Evolutionary conservation across 2,113 vertebrate species (phyloP), one percentile per base, ranked within the genome.

Genomic region (Struthidea cinerea): DNA sequence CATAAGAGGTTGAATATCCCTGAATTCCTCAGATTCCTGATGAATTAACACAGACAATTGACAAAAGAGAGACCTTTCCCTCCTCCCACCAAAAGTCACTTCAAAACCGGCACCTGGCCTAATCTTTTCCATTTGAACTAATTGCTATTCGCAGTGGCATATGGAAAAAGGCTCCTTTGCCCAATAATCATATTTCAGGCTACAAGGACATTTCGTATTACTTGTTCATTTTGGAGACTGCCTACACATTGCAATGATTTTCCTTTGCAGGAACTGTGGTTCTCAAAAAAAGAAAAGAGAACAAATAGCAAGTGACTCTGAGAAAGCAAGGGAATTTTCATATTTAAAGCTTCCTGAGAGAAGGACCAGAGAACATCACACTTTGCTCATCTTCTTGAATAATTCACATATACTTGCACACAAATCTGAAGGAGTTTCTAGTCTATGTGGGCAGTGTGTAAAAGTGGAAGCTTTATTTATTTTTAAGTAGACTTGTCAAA

Each of bases 71-170:
- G 64, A 82, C 70, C 60, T 81, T 81, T 83, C 41, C 61, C 67
- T 83, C 67, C 76, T 53, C 56, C 52, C 35, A 73, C 32, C 69
- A 91, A 49, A 89, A 84, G 78, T 93, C 81, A 89, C 94, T 97
- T 97, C 96, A 94, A 96, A 96, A 93, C 64, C 78, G 94, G 94
- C 97, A 98, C 97, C 97, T 98, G 97, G 94, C 84, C 49, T 91
- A 90, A 96, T 96, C 96, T 97, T 93, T 97, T 93, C 96, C 97
- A 52, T 91, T 97, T 93, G 95, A 98, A 95, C 94, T 97, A 97
- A 98, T 97, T 97, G 92, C 87, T 95, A 28, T 97, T 97, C 96
- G 94, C 56, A 52, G 77, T 84, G 73, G 83, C 56, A 69, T 61
- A 85, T 56, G 78, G 83, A 61, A 65, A 69, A 86, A 94, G 69